Evolutionary conservation across 1,140 invertebrate genomes (phyloP).

Genomic region (Pseudomyrmex dendroicus): DNA sequence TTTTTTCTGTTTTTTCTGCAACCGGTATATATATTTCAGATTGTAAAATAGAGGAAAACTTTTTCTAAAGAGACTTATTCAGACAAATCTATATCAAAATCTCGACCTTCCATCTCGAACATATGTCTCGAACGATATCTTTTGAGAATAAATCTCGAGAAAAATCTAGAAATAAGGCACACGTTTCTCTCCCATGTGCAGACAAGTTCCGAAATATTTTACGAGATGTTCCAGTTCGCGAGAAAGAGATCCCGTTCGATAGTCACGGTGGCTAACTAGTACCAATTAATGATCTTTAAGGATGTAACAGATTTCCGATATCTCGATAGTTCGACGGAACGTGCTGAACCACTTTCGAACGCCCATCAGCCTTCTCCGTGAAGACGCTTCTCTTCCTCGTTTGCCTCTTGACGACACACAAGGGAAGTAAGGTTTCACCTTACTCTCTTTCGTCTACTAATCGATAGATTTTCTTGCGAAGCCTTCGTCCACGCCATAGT

Average conservation of each 20-base stretch:
- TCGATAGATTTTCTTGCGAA: slow-evolving; percentile 61
- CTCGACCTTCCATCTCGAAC: neutral
- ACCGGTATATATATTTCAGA: neutral
- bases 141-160: neutral
- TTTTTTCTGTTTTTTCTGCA: no score
- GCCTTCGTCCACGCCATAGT: slow-evolving; percentile 1
- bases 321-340: slow-evolving; percentile 69
- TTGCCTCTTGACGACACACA: slow-evolving; percentile 46
- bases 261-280: slow-evolving; percentile 62
- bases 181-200: neutral
- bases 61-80: neutral
- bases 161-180: neutral
- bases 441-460: slow-evolving; percentile 46
- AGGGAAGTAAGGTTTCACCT: slow-evolving; percentile 48
- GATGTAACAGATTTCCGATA: slow-evolving; percentile 74
- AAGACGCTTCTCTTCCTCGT: slow-evolving; percentile 47
- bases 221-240: neutral
- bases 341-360: slow-evolving; percentile 55
- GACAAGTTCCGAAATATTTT: slow-evolving; percentile 17
- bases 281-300: slow-evolving; percentile 70
- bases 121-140: neutral
- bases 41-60: neutral
- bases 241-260: slow-evolving; percentile 11
- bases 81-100: neutral
- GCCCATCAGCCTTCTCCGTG: slow-evolving; percentile 46